Evolutionary conservation across 2,797 vertebrate genomes (phyloP), one percentile per base, ranked within the genome.

Genomic region (Danio kyathit): DNA sequence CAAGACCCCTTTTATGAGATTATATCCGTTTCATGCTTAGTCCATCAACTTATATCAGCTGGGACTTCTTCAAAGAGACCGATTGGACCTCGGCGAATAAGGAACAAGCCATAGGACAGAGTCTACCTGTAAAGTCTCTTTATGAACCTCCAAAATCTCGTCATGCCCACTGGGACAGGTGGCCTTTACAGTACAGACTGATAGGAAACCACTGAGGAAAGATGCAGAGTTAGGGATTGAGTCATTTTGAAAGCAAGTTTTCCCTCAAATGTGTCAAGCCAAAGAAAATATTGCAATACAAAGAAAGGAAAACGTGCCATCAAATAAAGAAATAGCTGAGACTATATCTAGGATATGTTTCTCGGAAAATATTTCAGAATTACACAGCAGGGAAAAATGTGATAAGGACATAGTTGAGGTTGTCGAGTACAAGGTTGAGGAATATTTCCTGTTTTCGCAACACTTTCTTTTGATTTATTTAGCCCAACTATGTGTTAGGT

Each of bases 121-220:
- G 59, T 71, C 69, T 70, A 61, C 49, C 64, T 76, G 73, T 79
- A 84, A 84, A 81, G 76, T 80, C 79, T 69, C 77, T 81, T 67
- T 51, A 71, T 52, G 49, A 65, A 72, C 54, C 59, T 70, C 57
- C 51, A 79, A 81, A 83, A 81, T 81, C 76, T 78, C 70, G 51
- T 79, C 73, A 38, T 82, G 44, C 82, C 77, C 48, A 49, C 80
- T 61, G 77, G 79, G 60, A 81, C 80, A 60, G 77, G 77, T 84
- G 85, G 83, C 81, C 83, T 86, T 86, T 83, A 77, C 74, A 82
- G 69, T 84, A 67, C 67, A 78, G 59, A 74, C 77, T 77, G 85
- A 86, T 84, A 82, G 82, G 79, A 82, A 73, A 86, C 75, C 16
- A 66, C 82, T 19, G 79, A 67, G 49, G 19, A 65, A 75, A 73